Conservation (phyloP, 1,140 invertebrate species). For the Leptopilina clavipes region DNA sequence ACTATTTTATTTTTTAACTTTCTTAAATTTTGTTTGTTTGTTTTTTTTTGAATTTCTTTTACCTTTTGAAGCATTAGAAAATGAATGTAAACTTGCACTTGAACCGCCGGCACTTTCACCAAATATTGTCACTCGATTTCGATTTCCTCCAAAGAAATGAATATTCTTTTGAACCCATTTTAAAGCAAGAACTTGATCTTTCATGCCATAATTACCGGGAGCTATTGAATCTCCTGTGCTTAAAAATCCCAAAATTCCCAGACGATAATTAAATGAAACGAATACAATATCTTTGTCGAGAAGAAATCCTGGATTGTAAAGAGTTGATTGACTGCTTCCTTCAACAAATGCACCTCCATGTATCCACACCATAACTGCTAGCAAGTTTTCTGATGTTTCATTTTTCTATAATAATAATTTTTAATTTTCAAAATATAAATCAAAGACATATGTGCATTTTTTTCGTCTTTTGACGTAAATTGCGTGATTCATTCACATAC, state of each 20-base stretch:
- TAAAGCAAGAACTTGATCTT: conserved; percentile 72
- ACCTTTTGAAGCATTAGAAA: not conserved
- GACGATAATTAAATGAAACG: conserved; percentile 76
- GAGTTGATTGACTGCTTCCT: conserved; percentile 43
- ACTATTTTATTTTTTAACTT: too few species aligned
- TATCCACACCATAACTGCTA: conserved; percentile 61
- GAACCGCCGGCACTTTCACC: conserved; percentile 62
- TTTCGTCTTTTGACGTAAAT: too few species aligned
- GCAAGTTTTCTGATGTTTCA: not conserved
- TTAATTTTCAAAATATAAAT: too few species aligned
- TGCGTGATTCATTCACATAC: too few species aligned
- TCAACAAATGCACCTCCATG: conserved; percentile 73
- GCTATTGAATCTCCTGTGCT: conserved; percentile 64
- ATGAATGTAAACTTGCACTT: not conserved
- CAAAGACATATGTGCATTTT: too few species aligned
- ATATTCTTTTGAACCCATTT: conserved; percentile 69
- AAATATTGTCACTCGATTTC: conserved; percentile 64
- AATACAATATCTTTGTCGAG: conserved; percentile 72
- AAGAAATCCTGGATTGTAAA: conserved; percentile 65
- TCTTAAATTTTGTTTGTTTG: too few species aligned
- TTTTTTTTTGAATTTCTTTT: too few species aligned
- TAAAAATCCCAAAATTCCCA: conserved; percentile 70
- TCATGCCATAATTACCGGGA: conserved; percentile 73
- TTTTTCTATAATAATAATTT: too few species aligned
- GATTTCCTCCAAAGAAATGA: conserved; percentile 70